Evolutionary conservation across 2,797 vertebrate genomes (phyloP), one percentile per base, ranked within the genome.

Genomic region (Anniella stebbinsi): DNA sequence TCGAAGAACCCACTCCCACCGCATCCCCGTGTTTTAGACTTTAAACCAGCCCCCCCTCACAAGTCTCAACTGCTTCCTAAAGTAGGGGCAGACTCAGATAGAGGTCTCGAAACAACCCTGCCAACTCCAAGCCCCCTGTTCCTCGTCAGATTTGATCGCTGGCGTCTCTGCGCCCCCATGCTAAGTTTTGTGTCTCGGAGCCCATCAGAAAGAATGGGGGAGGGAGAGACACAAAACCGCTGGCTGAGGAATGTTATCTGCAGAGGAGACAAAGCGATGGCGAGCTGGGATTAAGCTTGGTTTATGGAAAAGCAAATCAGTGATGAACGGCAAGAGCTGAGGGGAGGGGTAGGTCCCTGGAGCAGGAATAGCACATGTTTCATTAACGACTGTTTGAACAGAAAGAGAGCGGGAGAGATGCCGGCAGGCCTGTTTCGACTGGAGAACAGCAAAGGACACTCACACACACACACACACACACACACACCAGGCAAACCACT

Each of bases 181-280:
- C 75, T 18, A 45, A 87, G 45, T 80, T 78, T 63, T 28, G 45
- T 48, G 54, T 69, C 63, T 87, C 41, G 7, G 28, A 80, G 85
- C 60, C 36, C 60, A 63, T 66, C 70, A 0, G 2, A 11, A 41
- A 63, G 76, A 78, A 63, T 28, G 30, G 54, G 77, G 69, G 75
- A 5, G 2, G 4, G 45, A 54, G 23, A 8, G 51, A 60, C 23
- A 25, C 17, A 48, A n/a, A 77, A 23, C 57, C 23, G 17, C 41
- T 36, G 66, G 66, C 87, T 48, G 21, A 33, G 75, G 88, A 80
- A 86, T 63, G 76, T 86, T 72, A 80, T 90, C 84, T 30, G 83
- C 66, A 10, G 7, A 78, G 36, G 15, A 57, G 36, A 70, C 75
- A 45, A 72, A 80, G 83, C 4, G 8, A 6, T 80, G 76, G 38